A percentile compares a stretch with the other conserved stretches of the same genome.
These are phyloP conservation scores for Percopsis omiscomaycus DNA, from an alignment of 2,797 vertebrate genomes.

Conservation along the genomic window DNA sequence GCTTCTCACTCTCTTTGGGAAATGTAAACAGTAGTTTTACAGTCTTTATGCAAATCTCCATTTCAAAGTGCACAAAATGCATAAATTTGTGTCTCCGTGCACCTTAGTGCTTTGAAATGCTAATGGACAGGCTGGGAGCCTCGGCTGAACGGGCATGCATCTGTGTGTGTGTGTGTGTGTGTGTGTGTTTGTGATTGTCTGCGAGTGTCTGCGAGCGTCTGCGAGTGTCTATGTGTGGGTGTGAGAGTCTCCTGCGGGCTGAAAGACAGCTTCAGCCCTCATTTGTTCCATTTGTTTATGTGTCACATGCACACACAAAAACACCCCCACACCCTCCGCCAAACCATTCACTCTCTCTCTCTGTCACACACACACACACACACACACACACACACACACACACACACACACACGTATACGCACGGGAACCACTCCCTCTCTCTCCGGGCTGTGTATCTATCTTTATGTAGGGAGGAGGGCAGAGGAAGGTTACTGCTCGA, in stretches of 20 bases:
- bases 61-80: constrained; percentile 68
- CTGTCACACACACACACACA: constrained; percentile 18
- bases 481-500: constrained; percentile 35
- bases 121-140: constrained; percentile 56
- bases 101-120: constrained; percentile 73
- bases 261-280: constrained; percentile 51
- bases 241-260: constrained; percentile 41
- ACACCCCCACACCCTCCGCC: constrained; percentile 4
- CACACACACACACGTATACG: not conserved
- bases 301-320: constrained; percentile 29
- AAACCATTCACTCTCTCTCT: constrained; percentile 3
- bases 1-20: constrained; percentile 45
- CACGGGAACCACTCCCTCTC: not conserved
- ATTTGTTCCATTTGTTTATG: constrained; percentile 58
- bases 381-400: constrained; percentile 2
- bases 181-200: constrained; percentile 11
- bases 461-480: constrained; percentile 32
- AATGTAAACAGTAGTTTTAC: constrained; percentile 64
- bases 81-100: constrained; percentile 64
- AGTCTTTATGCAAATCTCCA: constrained; percentile 67
- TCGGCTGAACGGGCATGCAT: constrained; percentile 9
- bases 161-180: constrained; percentile 28
- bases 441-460: not conserved
- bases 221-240: constrained; percentile 4
- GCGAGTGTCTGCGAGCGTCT: constrained; percentile 2